A percentile compares a stretch with the other conserved stretches of the same genome.
These are phyloP conservation scores for Nannobrachium achirus DNA, from an alignment of 2,113 vertebrate species.

Conservation along the genomic window DNA sequence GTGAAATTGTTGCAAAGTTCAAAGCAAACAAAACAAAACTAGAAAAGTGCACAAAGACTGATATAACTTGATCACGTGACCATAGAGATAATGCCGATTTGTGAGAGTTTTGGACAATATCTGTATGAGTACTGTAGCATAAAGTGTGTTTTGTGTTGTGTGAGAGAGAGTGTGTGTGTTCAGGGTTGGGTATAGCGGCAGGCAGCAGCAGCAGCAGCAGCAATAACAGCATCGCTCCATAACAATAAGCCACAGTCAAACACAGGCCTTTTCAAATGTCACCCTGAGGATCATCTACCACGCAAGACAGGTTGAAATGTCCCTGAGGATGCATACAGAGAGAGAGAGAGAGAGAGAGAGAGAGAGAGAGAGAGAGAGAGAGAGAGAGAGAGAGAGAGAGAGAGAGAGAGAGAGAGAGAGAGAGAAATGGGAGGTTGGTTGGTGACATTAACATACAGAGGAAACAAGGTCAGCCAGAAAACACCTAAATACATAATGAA, in stretches of 20 bases:
- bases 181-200: neutral
- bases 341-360: neutral
- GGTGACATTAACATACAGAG: no score
- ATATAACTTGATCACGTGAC: no score
- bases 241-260: conserved; percentile 34
- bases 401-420: conserved; percentile 6
- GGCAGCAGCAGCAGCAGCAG: no score
- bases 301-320: neutral
- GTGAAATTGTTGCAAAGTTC: no score
- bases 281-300: conserved; percentile 30
- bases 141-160: neutral
- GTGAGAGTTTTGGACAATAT: no score
- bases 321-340: neutral
- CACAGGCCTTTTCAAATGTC: conserved; percentile 56
- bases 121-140: no score
- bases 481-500: neutral
- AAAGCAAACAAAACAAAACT: no score
- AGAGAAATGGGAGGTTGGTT: no score
- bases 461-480: neutral
- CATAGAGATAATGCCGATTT: no score
- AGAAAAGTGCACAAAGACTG: no score
- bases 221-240: conserved; percentile 2
- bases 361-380: conserved; percentile 3
- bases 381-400: conserved; percentile 4
- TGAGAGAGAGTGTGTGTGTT: conserved; percentile 1